Evolutionary conservation across 2,888 invertebrate genomes (phyloP), one percentile per base, ranked within the genome.

Genomic region (Catocala nupta): DNA sequence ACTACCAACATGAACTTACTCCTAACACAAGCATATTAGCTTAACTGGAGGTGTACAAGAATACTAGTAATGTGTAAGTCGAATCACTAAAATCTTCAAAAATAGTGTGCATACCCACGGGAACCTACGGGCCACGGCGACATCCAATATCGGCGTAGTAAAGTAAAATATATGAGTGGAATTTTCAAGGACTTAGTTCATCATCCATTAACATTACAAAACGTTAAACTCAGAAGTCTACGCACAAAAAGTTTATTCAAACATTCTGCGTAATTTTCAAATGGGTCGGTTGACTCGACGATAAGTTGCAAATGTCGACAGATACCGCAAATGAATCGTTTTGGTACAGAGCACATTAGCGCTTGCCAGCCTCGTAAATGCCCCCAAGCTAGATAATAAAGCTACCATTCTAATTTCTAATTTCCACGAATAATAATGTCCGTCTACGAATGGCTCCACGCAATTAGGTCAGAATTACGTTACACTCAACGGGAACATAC

Each of bases 391-490:
- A 49, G 9, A 2, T 13, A 52, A 49, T 44, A 47, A 51, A 59
- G 51, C 13, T 44, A 39, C 11, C 39, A 12, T 34, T 4, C 10
- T 54, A 8, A 7, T 56, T 60, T 16, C 8, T 42, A 60, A 61
- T 56, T 51, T 63, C 50, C 8, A 12, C 6, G 12, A 55, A 43
- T n/a, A 34, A 9, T 58, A 47, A 25, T 49, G 39, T 53, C 25
- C 4, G 25, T 4, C 4, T 25, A 9, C n/a, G 33, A 34, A 10
- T 45, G 34, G 33, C 10, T 11, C 10, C 43, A 55, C 55, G 47
- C 34, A 60, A 56, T 59, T 60, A 58, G 34, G 44, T 59, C 54
- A 48, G n/a, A 66, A 66, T 72, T 61, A 60, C 34, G 39, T 10
- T 47, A 48, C 49, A 39, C 11, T 47, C 48, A 42, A 54, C 53